Conservation (phyloP, 2,113 vertebrate genomes). For the Philantomba maxwellii region DNA sequence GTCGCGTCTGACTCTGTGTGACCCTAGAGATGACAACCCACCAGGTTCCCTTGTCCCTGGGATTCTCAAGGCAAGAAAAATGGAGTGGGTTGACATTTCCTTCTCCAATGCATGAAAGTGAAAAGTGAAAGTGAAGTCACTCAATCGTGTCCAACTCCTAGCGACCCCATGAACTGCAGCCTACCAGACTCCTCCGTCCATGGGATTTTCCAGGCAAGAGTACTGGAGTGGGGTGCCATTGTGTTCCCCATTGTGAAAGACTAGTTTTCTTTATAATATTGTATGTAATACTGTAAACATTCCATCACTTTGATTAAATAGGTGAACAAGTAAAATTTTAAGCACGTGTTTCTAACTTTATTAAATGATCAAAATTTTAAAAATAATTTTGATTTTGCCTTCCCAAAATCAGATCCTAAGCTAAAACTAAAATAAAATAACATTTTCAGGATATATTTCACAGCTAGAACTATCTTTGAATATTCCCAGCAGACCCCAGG, state of each 20-base stretch:
- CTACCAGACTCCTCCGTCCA: too few relatives aligned
- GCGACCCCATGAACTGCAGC: accelerated
- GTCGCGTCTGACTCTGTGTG: accelerated
- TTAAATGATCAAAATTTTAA: not conserved
- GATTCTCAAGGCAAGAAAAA: too few relatives aligned
- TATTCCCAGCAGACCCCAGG: not conserved
- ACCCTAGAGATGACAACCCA: too few relatives aligned
- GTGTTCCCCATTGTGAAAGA: not conserved
- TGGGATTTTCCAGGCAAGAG: too few relatives aligned
- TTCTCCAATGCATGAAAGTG: too few relatives aligned
- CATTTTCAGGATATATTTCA: not conserved
- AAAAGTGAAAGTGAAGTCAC: too few relatives aligned
- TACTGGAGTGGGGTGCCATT: too few relatives aligned
- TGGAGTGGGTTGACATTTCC: too few relatives aligned
- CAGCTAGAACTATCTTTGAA: not conserved
- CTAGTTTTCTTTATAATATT: not conserved
- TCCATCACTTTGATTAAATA: not conserved
- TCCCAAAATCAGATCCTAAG: not conserved
- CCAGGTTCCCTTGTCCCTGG: too few relatives aligned
- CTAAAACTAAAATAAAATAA: not conserved
- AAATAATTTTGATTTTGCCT: not conserved
- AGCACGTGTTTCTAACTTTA: not conserved
- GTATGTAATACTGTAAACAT: not conserved
- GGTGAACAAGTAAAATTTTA: not conserved
- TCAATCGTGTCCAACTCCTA: too few relatives aligned